Conservation (phyloP, 30 jellyfish, hydroid and myxozoan genomes). For the Hydractinia symbiolongicarpus region DNA sequence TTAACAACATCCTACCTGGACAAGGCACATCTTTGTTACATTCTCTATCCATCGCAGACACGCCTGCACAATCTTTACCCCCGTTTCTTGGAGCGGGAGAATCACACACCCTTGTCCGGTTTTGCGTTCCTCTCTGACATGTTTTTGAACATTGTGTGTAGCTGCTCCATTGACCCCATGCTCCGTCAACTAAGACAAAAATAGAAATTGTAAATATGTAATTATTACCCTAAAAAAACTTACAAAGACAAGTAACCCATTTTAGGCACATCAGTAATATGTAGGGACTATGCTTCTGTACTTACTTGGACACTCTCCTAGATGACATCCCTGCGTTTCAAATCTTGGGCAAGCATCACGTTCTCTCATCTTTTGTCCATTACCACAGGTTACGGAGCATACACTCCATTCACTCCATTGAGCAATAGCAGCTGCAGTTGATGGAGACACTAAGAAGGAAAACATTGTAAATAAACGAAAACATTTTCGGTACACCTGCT, state of each 20-base stretch:
- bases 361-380: constrained; percentile 54
- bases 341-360: constrained; percentile 37
- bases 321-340: constrained; percentile 6
- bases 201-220: background rate
- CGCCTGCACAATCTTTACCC: constrained; percentile 78
- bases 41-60: constrained; percentile 30
- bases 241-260: background rate
- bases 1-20: background rate
- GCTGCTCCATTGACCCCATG: constrained; percentile 79
- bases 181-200: constrained; percentile 51
- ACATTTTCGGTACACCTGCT: too few relatives aligned
- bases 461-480: too few relatives aligned
- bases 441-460: too few relatives aligned
- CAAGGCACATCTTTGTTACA: constrained; percentile 28
- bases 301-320: constrained; percentile 42
- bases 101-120: constrained; percentile 63
- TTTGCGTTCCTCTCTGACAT: constrained; percentile 63
- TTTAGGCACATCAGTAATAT: background rate
- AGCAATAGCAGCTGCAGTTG: too few relatives aligned
- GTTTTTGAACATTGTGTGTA: constrained; percentile 75
- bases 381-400: constrained; percentile 60
- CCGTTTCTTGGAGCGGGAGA: constrained; percentile 80
- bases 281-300: background rate
- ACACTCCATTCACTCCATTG: constrained; percentile 70
- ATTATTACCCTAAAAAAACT: background rate